These are phyloP conservation scores for Saccopteryx bilineata DNA, from an alignment of 2,113 vertebrate genomes.

Conservation along the genomic window DNA sequence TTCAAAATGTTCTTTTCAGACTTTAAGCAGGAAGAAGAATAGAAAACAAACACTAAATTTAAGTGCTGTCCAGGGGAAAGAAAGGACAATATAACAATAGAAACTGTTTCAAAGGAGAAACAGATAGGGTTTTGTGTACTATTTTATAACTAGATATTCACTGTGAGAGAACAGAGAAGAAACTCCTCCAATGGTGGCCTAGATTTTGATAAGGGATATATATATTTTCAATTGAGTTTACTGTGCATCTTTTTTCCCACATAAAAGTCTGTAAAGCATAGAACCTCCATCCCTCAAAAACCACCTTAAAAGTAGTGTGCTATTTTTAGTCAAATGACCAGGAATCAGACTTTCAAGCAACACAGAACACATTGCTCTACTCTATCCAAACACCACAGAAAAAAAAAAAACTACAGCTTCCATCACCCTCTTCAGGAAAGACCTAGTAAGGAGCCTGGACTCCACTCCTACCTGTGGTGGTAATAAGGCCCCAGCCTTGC, in stretches of 20 bases:
- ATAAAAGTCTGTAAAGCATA: not conserved
- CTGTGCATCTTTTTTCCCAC: not conserved
- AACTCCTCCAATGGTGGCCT: not conserved
- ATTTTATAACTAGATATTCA: not conserved
- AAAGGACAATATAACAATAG: not conserved
- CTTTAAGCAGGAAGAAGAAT: not conserved
- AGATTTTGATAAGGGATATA: not conserved
- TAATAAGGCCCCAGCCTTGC: not conserved
- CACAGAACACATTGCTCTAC: not conserved
- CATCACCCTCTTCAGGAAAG: not conserved
- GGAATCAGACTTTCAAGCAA: not conserved
- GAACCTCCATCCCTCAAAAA: not conserved
- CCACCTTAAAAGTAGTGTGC: not conserved
- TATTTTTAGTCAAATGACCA: not conserved
- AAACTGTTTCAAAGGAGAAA: not conserved
- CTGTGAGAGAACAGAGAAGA: not conserved
- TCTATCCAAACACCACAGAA: not conserved
- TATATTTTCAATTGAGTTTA: not conserved
- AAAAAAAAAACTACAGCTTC: not conserved
- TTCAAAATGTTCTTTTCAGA: slow-evolving; percentile 21
- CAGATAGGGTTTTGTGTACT: not conserved
- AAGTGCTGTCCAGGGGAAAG: not conserved
- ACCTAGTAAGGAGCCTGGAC: not conserved
- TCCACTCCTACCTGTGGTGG: rapidly evolving
- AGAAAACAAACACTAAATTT: not conserved